Percentiles rank a stretch among this genome's conserved stretches.
Conservation (phyloP, 1,140 invertebrate species). For the Colletes gigas region DNA sequence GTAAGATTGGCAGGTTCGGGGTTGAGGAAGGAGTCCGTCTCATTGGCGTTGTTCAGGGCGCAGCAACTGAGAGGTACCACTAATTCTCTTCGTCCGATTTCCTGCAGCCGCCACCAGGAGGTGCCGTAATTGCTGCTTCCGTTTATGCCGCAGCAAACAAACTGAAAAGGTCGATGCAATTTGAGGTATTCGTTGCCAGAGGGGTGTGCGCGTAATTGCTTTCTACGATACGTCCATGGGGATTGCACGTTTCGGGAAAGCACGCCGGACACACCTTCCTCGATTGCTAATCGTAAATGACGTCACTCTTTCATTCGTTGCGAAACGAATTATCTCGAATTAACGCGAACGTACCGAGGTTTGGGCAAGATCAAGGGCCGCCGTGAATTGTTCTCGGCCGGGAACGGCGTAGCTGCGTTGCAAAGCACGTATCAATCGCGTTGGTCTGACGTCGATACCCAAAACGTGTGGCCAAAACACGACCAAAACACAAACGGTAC, state of each 20-base stretch:
- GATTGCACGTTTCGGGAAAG: background rate
- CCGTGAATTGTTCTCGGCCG: conserved; percentile 88
- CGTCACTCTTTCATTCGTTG: no score
- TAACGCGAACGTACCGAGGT: conserved; percentile 79
- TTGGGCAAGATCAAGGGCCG: conserved; percentile 89
- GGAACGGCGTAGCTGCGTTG: conserved; percentile 89
- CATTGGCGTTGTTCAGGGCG: conserved; percentile 83
- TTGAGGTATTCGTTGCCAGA: background rate
- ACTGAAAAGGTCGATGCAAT: conserved; percentile 78
- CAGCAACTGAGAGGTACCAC: conserved; percentile 91
- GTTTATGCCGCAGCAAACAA: conserved; percentile 92
- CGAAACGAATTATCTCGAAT: background rate
- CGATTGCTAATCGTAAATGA: background rate
- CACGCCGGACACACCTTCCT: background rate
- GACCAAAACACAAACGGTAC: conserved; percentile 86
- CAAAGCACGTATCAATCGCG: conserved; percentile 85
- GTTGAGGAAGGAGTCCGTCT: conserved; percentile 86
- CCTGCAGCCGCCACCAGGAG: conserved; percentile 89
- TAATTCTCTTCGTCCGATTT: conserved; percentile 86
- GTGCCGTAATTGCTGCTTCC: conserved; percentile 90
- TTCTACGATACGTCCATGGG: background rate
- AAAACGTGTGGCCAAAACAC: conserved; percentile 90
- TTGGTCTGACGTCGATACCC: conserved; percentile 85
- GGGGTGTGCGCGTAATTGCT: conserved; percentile 5
- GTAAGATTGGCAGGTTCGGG: conserved; percentile 87